Conservation (phyloP, 2,888 invertebrate genomes). For the Morpho achilles region DNA sequence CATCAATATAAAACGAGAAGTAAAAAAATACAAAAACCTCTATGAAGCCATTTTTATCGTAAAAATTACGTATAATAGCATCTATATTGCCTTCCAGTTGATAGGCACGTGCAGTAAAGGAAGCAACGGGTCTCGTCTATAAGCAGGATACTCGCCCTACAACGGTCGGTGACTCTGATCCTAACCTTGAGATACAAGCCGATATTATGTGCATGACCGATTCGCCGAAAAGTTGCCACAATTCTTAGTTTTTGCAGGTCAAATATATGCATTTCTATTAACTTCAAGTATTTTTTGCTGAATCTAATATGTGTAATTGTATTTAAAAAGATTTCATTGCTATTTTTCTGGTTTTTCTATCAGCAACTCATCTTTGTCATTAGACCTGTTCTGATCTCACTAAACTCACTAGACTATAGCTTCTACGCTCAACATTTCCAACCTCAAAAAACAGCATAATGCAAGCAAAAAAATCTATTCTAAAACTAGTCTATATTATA, state of each 20-base stretch:
- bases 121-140: conserved; percentile 23
- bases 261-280: conserved; percentile 1
- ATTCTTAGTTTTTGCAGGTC: conserved; percentile 4
- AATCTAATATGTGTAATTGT: background rate
- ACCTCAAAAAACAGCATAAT: no score
- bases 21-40: no score
- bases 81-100: conserved; percentile 7
- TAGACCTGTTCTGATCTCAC: no score
- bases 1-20: no score
- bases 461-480: no score
- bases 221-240: conserved; percentile 39
- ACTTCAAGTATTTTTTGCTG: background rate
- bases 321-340: background rate
- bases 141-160: conserved; percentile 39
- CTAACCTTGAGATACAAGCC: conserved; percentile 39
- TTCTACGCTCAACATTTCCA: no score
- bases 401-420: no score
- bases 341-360: no score
- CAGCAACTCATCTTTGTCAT: no score
- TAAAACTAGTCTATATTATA: no score
- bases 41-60: no score
- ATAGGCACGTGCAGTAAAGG: conserved; percentile 26
- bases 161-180: conserved; percentile 34
- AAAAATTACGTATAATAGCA: background rate
- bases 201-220: conserved; percentile 37